A percentile compares a stretch with the other conserved stretches of the same genome.
phyloP scores from a whole-genome alignment of 2,888 invertebrate genomes.

The Caenorhabditis sp. region DNA sequence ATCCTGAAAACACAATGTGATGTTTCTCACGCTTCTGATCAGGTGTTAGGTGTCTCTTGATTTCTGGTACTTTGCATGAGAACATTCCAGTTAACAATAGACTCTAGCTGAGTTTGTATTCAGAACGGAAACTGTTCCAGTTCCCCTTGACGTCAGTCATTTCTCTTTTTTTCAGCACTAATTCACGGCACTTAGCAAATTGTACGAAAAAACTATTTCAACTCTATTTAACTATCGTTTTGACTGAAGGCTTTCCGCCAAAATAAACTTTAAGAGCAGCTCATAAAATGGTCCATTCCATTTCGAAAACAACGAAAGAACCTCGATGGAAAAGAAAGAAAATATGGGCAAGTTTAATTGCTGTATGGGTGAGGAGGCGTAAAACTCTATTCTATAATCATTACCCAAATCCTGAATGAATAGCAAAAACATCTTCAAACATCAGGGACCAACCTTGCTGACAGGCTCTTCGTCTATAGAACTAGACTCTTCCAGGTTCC shows the following conservation, averaged over 20 bases:
- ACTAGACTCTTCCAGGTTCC: slow-evolving; percentile 40
- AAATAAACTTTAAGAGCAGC: slow-evolving; percentile 36
- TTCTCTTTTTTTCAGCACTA: not conserved
- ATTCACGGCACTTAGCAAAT: not conserved
- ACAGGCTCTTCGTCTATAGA: slow-evolving; percentile 56
- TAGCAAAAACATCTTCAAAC: slow-evolving; percentile 9
- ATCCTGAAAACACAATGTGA: slow-evolving; percentile 44
- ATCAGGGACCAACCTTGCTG: slow-evolving; percentile 47
- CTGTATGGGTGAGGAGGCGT: slow-evolving; percentile 34
- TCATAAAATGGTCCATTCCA: slow-evolving; percentile 34
- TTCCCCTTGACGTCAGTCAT: slow-evolving; percentile 7
- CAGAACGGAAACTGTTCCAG: slow-evolving; percentile 18
- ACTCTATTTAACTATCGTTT: slow-evolving; percentile 10
- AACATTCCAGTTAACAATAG: not conserved
- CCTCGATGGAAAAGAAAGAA: not conserved
- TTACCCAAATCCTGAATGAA: not conserved
- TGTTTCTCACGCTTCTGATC: slow-evolving; percentile 11
- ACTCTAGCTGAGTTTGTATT: not conserved
- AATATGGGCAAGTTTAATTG: slow-evolving; percentile 20
- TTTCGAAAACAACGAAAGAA: slow-evolving; percentile 2
- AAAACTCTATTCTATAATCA: not conserved
- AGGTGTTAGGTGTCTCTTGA: not conserved
- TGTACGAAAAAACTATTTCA: slow-evolving; percentile 27
- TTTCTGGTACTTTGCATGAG: not conserved
- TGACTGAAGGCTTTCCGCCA: slow-evolving; percentile 16